Evolutionary conservation across 2,888 invertebrate genomes (phyloP).

Genomic region (Ornithoptera priamus): DNA sequence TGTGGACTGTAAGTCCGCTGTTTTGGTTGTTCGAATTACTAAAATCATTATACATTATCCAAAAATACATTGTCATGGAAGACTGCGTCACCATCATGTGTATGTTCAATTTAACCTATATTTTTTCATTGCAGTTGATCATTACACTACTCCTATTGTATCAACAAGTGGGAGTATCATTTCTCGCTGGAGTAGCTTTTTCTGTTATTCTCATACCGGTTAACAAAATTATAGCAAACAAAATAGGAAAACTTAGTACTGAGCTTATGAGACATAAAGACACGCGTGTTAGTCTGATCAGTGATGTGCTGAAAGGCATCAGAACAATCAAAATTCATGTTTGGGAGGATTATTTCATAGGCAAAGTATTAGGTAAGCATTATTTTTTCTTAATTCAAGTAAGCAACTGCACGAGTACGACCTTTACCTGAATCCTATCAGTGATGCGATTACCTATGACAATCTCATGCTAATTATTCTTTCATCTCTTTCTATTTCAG

Average conservation of each 20-base stretch:
- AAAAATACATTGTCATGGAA: too few species aligned
- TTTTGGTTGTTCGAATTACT: too few species aligned
- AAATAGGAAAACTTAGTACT: constrained; percentile 91
- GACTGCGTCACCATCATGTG: too few species aligned
- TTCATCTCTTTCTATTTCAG: too few species aligned
- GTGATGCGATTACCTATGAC: too few species aligned
- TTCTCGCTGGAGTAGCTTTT: constrained; percentile 93
- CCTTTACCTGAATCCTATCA: too few species aligned
- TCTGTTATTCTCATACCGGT: constrained; percentile 94
- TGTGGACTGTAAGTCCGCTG: too few species aligned
- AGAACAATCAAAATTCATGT: constrained; percentile 94
- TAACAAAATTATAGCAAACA: constrained; percentile 92
- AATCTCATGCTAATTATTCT: too few species aligned
- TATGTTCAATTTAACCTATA: too few species aligned
- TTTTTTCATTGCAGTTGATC: constrained; percentile 81
- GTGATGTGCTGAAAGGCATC: constrained; percentile 93
- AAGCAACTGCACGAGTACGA: too few species aligned
- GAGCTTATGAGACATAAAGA: constrained; percentile 96
- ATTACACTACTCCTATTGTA: constrained; percentile 92
- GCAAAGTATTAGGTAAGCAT: constrained; percentile 83
- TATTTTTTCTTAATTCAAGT: not conserved
- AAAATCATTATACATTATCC: too few species aligned
- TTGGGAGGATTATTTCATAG: constrained; percentile 94
- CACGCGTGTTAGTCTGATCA: constrained; percentile 90
- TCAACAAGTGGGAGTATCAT: constrained; percentile 93